Base-by-base conservation (phyloP, 2,888 invertebrate genomes). In the Phortica okadai region DNA sequence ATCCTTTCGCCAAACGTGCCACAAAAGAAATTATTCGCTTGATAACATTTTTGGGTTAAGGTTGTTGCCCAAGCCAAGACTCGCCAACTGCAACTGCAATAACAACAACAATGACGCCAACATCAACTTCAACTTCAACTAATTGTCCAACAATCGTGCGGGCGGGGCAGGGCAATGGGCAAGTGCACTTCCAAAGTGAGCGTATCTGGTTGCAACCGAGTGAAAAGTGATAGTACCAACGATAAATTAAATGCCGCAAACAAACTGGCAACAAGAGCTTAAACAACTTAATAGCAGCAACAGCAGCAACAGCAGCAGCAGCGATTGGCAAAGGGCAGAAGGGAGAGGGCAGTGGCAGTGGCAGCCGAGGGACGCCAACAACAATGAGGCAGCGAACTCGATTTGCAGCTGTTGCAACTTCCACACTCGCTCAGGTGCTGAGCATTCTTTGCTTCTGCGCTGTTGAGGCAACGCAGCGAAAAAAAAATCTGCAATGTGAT, bases 21-120 rank as follows among this genome's bases (percentile, higher is more conserved):
- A 62, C 62, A 62, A 16, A 14, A 25, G 41, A 21, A 56, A 72
- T 72, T 54, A 72, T 11, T 16, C 45, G 73, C 69, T 44, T 72
- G 45, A 42, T 45, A 74, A 58, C 42, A 81, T 83, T 86, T 83
- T 85, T 83, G 82, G 87, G 87, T 87, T 86, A 87, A 86, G 87
- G 87, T 86, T 87, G 87, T 41, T 33, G 33, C 33, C 8, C 33
- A n/a, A 42, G 6, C 14, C 14, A 42, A 42, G 21, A 6, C 67
- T 1, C n/a, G 62, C n/a, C 10, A 62, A 62, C 33, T 33, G 33
- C 33, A 2, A 33, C 33, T 33, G 45, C 62, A 10, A 44, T 50
- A 44, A 75, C 67, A 42, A 75, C 75, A n/a, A 73, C 42, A 42
- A 7, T 64, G 25, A 11, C 59, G 33, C 50, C 33, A 41, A 14